Percentiles rank a stretch among this genome's conserved stretches.
These are phyloP conservation scores for Serripes groenlandicus DNA, from an alignment of 2,888 invertebrate species.

Conservation along the genomic window DNA sequence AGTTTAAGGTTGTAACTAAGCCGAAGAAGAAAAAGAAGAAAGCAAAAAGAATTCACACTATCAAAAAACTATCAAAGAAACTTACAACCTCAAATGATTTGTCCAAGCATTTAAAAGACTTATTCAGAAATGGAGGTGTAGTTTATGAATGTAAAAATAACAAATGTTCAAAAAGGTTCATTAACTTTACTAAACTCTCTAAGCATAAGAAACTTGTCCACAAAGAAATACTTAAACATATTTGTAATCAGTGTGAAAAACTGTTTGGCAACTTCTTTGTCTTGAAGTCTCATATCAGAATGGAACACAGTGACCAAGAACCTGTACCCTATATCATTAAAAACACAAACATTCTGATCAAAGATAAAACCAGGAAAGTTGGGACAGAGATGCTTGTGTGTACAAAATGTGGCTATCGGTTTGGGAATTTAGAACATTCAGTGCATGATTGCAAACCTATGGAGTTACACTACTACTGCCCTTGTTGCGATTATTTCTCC, in stretches of 20 bases:
- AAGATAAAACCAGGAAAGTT: not conserved
- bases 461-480: constrained; percentile 37
- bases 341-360: constrained; percentile 17
- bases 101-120: not conserved
- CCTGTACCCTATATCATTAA: not conserved
- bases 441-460: constrained; percentile 25
- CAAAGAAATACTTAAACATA: constrained; percentile 15
- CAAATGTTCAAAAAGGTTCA: not conserved
- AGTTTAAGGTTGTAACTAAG: not conserved
- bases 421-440: not conserved
- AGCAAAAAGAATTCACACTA: not conserved
- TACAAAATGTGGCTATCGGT: constrained; percentile 22
- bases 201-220: constrained; percentile 19
- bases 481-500: constrained; percentile 17
- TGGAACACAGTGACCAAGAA: constrained; percentile 18
- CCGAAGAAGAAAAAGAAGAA: not conserved
- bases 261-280: constrained; percentile 6
- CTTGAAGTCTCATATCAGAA: constrained; percentile 27
- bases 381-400: not conserved
- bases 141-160: constrained; percentile 6
- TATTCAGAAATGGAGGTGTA: not conserved
- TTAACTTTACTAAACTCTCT: not conserved
- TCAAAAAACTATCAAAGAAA: not conserved
- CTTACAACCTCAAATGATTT: not conserved
- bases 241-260: constrained; percentile 21